Base-by-base conservation (phyloP, 2,797 vertebrate species). In the Onychomys leucogaster region DNA sequence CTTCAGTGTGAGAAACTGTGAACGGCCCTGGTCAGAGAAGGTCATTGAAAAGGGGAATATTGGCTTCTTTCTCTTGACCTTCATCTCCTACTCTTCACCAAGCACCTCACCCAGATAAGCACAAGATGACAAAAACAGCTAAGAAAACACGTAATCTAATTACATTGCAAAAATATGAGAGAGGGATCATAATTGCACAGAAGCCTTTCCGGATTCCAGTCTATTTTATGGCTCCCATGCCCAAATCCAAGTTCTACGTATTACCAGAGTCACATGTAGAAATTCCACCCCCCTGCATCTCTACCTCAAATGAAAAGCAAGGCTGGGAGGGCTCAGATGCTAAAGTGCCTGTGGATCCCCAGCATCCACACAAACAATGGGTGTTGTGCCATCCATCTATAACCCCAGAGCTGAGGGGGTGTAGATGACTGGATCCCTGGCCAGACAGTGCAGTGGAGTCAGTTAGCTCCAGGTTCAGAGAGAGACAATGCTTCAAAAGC, bases 111-210 rank as follows among this genome's bases (percentile, higher is more conserved):
- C 71, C 90, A 81, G 75, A 83, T 73, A 84, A 81, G 95, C 65
- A 90, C 0, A 86, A 37, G 41, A 77, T 69, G 55, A 92, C 83
- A 89, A 90, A 91, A 90, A 93, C 84, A 94, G 55, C 94, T 57
- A 92, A 61, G 77, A 85, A 86, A 95, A 95, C 81, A 89, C 96
- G 95, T 75, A 90, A 90, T 75, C 73, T 55, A 92, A 95, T 76
- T 82, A 93, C 52, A 92, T 1, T 81, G 59, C 19, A 37, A 81
- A 94, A 83, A 16, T n/a, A 34, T 91, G 75, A 92, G 77, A 52
- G 34, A 92, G 32, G 43, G 19, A 59, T 32, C 19, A 85, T 46
- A 91, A 93, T 67, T 90, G 92, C 82, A 82, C 37, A 71, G 82
- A 78, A 87, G 32, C n/a, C 27, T 85, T 55, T 37, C 2, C 86